Evolutionary conservation across 2,797 vertebrate species (phyloP).

Genomic region (Tamandua tetradactyla): DNA sequence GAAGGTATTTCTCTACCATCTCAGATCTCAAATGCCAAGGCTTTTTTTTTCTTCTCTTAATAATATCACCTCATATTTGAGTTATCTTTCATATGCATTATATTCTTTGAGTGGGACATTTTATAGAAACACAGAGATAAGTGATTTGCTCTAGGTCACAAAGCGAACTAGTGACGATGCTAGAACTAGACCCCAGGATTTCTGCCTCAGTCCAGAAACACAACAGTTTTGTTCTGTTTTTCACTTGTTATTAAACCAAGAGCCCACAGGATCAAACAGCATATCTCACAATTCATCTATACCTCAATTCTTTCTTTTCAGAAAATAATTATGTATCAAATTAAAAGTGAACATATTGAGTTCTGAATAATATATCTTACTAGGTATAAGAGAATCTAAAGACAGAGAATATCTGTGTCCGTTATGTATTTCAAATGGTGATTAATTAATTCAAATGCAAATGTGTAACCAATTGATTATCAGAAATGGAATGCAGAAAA

Average conservation of each 20-base stretch:
- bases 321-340: constrained; percentile 48
- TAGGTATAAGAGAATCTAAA: not conserved
- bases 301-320: constrained; percentile 37
- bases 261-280: not conserved
- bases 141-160: not conserved
- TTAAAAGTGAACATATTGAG: not conserved
- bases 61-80: not conserved
- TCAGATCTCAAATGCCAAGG: not conserved
- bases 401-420: not conserved
- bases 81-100: constrained; percentile 19
- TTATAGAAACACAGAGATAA: constrained; percentile 38
- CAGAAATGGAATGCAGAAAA: not conserved
- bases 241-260: not conserved
- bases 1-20: not conserved
- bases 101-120: constrained; percentile 7
- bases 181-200: not conserved
- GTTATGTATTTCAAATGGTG: constrained; percentile 1
- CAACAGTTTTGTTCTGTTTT: not conserved
- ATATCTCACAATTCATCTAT: not conserved
- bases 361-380: constrained; percentile 41
- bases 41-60: not conserved
- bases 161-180: not conserved
- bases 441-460: constrained; percentile 50
- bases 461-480: not conserved
- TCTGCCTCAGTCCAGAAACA: not conserved